Conservation (phyloP, 2,113 vertebrate genomes). For the Megatriorchis doriae region DNA sequence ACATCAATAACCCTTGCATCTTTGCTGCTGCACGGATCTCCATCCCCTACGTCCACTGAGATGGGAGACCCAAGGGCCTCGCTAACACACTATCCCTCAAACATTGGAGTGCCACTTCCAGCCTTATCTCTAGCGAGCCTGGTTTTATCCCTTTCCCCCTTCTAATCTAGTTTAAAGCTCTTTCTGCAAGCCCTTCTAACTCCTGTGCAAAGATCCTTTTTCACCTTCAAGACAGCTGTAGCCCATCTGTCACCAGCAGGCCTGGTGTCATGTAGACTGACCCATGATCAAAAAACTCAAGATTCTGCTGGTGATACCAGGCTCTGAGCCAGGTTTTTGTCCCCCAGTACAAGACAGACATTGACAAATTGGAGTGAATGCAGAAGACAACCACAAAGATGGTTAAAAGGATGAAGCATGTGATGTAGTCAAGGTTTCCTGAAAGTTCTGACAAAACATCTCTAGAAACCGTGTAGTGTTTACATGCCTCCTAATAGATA, state of each 20-base stretch:
- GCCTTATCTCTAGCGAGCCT: not conserved
- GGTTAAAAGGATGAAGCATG: not conserved
- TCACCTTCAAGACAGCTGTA: not conserved
- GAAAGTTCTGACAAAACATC: not conserved
- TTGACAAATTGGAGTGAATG: not conserved
- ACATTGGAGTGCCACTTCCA: fast-evolving
- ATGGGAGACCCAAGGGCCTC: not conserved
- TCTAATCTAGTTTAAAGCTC: not conserved
- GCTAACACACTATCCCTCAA: not conserved
- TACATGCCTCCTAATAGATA: not conserved
- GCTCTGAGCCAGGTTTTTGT: not conserved
- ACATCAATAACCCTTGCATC: not conserved
- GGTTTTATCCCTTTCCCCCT: not conserved
- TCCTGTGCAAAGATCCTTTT: not conserved
- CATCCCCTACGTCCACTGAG: not conserved
- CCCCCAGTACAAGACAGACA: not conserved
- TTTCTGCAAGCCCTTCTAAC: not conserved
- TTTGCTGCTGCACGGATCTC: not conserved
- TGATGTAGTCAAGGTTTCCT: not conserved
- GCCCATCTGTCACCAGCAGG: fast-evolving
- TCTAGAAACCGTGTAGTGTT: not conserved
- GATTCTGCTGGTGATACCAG: not conserved
- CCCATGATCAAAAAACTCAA: not conserved
- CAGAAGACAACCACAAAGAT: not conserved
- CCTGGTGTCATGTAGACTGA: not conserved